Base-by-base conservation (phyloP, 2,113 vertebrate genomes). In the Gadus macrocephalus region DNA sequence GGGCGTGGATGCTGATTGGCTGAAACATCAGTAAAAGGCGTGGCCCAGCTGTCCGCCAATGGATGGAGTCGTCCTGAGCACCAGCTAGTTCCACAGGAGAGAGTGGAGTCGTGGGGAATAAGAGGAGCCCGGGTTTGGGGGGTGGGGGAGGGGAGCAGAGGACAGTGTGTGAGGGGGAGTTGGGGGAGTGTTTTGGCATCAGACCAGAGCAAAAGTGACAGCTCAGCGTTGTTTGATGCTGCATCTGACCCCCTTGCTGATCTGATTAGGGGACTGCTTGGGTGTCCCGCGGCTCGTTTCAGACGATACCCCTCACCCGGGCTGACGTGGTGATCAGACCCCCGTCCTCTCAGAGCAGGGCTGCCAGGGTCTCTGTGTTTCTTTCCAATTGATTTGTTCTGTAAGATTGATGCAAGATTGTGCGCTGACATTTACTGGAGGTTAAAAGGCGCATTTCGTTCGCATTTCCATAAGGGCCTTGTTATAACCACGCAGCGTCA, bases 21-120 rank as follows among this genome's bases (percentile, higher is more conserved):
- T 78, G 78, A 73, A 86, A 74, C 78, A 73, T 80, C 81, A 88
- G 80, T 88, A 89, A 86, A 89, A 86, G 80, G 83, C 86, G 86
- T 66, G 76, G 79, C 83, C 78, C 81, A 81, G 25, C 76, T 79
- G 79, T 88, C 87, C 71, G 63, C 86, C 86, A 87, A 80, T 81
- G 80, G 84, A 88, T 79, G 78, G 66, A 82, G 81, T 85, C 83
- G 78, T 88, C 83, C 84, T 80, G 80, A 85, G 76, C 83, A 81
- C 81, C 75, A 63, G 74, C 78, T 82, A 74, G 81, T 85, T 79
- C 81, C 69, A 80, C 81, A 81, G 75, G 79, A 74, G 74, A 77
- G 17, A 68, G 76, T 77, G 80, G 42, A 53, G 64, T 14, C 68
- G 64, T 59, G 64, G 58, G 74, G 78, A 68, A 68, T 49, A 2